phyloP scores from a whole-genome alignment of 2,888 invertebrate genomes.

The Diploptera punctata region DNA sequence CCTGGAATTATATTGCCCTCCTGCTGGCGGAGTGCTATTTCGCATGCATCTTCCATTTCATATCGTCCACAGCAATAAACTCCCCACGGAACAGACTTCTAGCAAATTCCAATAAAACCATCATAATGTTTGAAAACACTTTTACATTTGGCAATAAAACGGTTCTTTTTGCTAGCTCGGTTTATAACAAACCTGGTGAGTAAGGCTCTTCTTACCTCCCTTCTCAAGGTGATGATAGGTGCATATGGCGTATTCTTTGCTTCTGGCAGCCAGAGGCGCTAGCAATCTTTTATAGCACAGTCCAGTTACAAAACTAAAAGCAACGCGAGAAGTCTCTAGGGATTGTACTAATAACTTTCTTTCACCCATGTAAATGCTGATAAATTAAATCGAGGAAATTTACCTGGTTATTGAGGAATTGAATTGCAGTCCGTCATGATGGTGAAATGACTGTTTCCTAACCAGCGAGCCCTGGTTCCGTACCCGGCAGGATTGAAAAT shows the following conservation, averaged over 20 bases:
- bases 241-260: neutral
- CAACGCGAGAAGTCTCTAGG: neutral
- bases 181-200: neutral
- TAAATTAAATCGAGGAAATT: too few species aligned
- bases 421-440: too few species aligned
- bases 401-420: too few species aligned
- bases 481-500: too few species aligned
- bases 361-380: too few species aligned
- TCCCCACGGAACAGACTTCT: neutral
- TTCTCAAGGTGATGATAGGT: neutral
- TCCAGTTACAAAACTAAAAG: neutral
- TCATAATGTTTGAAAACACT: conserved; percentile 1
- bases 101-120: neutral
- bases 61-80: too few species aligned
- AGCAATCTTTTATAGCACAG: neutral
- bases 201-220: neutral
- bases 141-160: neutral
- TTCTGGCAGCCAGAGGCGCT: neutral
- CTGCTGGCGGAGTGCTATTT: too few species aligned
- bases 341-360: too few species aligned
- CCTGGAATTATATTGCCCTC: too few species aligned
- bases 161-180: neutral
- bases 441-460: too few species aligned
- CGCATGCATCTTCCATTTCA: too few species aligned
- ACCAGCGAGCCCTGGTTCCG: too few species aligned